Conservation (phyloP, 2,797 vertebrate genomes). For the Mormyrus proboscirostris region DNA sequence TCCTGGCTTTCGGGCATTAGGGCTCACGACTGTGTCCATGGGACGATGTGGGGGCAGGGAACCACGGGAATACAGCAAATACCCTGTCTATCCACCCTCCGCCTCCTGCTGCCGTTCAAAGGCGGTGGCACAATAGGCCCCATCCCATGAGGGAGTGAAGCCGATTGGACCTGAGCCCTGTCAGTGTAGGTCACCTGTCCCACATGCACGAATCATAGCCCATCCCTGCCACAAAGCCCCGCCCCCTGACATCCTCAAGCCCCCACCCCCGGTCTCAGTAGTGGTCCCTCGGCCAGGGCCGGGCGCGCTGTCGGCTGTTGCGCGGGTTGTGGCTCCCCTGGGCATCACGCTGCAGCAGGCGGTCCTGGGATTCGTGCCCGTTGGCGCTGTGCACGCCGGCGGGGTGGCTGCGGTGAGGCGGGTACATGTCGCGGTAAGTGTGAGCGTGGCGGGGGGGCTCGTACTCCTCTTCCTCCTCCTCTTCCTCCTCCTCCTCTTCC, state of each 20-base stretch:
- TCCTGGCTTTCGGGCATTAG: not conserved
- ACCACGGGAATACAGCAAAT: not conserved
- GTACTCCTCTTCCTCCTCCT: constrained; percentile 56
- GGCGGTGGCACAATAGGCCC: not conserved
- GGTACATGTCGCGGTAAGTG: constrained; percentile 82
- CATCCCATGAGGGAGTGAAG: not conserved
- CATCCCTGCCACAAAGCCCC: not conserved
- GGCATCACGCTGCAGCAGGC: constrained; percentile 72
- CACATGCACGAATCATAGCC: not conserved
- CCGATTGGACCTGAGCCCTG: constrained; percentile 5
- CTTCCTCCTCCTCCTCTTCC: constrained; percentile 46
- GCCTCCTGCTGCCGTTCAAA: not conserved
- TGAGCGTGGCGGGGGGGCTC: constrained; percentile 58
- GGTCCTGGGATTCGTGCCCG: constrained; percentile 77
- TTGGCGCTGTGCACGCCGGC: constrained; percentile 74
- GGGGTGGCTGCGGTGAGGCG: constrained; percentile 73
- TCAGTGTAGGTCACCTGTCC: not conserved
- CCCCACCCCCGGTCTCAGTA: constrained; percentile 2
- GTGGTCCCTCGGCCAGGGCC: constrained; percentile 75
- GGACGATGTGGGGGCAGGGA: not conserved
- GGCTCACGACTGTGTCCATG: not conserved
- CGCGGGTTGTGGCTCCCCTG: constrained; percentile 81
- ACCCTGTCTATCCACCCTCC: not conserved
- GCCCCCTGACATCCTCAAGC: not conserved
- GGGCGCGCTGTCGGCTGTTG: constrained; percentile 84